Base-by-base conservation (phyloP, 2,113 vertebrate species). In the Cyprinodon variegatus region DNA sequence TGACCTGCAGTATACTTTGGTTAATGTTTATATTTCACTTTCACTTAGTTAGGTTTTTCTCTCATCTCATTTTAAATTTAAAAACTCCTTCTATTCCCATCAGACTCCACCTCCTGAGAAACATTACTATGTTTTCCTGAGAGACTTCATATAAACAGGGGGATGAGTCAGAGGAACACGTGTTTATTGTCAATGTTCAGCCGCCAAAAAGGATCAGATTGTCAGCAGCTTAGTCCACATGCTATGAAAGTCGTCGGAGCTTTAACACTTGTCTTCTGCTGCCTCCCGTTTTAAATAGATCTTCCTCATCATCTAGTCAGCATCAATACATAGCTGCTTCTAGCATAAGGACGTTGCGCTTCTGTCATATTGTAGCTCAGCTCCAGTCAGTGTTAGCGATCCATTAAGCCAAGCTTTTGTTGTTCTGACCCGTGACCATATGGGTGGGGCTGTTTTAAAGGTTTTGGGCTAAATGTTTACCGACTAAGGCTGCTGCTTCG, bases 371-470 rank as follows among this genome's bases (percentile, higher is more conserved):
- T 37, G 5, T n/a, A 40, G 11, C 61, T 78, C 43, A 70, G 68
- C 72, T 84, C 70, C 82, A 68, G 64, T 79, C 74, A 82, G 77
- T 67, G 78, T 29, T 17, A 71, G 76, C 81, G 40, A 81, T 43
- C 71, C 59, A 79, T 87, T 89, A 76, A 85, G 72, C 40, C 36
- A 1, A 29, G 71, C 79, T 74, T 75, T 40, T 82, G 77, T 88
- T 70, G 61, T 48, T 83, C 76, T 83, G 78, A 90, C 84, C 63
- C 73, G n/a, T n/a, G 4, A 11, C 39, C 38, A 46, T 41, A 20
- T 59, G 50, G 53, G 60, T n/a, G 43, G 61, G 15, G 79, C 60
- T 88, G 79, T 88, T 83, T 68, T 82, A 74, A 60, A 57, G 20
- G 13, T 6, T 64, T 11, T 6, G 65, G 60, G 38, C 53, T 50